Base-by-base conservation (phyloP, 1,140 invertebrate species). In the Pseudomyrmex sp. region DNA sequence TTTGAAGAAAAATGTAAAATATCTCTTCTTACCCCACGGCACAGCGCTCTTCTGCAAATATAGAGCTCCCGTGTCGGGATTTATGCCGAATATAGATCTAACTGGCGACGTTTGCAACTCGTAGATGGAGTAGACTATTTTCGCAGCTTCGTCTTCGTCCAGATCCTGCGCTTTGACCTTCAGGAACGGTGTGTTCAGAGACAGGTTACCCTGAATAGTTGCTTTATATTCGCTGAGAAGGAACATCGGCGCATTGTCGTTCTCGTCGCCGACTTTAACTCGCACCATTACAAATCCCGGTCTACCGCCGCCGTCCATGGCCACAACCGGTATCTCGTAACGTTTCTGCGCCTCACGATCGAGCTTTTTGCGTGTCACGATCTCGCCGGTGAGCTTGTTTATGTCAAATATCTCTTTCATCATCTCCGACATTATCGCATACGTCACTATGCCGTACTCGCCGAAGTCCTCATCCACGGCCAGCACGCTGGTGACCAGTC, bases 211-310 rank as follows among this genome's bases (percentile, higher is more conserved):
- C 79, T 96, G 95, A 68, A 97, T 96, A 48, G 96, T 96, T 2
- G 96, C 96, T 93, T 97, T 97, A 90, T 98, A 98, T 93, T 98
- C 97, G 68, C 95, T 96, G 15, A 97, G 93, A 48, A 96, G 93
- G 93, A 99, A 99, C 63, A 94, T 93, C 0, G 98, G 98, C 63
- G 96, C 93, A 93, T 99, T 98, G 91, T 99, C 98, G 94, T 99
- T 99, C 72, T 96, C 95, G 94, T 99, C 98, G 3, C 93, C 94
- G 9, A 99, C 96, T 88, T 95, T 96, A 9, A 99, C 96, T 89
- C 97, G 95, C 5, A 99, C 96, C 8, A 96, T 96, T 2, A 97
- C 95, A 92, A 98, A 98, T 4, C 97, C 97, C 66, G 97, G 96
- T 91, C 96, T 96, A 5, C 97, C 97, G 61, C 98, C 98, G 65